Evolutionary conservation across 2,113 vertebrate genomes (phyloP), one percentile per base, ranked within the genome.

Genomic region (Podarcis cretensis): DNA sequence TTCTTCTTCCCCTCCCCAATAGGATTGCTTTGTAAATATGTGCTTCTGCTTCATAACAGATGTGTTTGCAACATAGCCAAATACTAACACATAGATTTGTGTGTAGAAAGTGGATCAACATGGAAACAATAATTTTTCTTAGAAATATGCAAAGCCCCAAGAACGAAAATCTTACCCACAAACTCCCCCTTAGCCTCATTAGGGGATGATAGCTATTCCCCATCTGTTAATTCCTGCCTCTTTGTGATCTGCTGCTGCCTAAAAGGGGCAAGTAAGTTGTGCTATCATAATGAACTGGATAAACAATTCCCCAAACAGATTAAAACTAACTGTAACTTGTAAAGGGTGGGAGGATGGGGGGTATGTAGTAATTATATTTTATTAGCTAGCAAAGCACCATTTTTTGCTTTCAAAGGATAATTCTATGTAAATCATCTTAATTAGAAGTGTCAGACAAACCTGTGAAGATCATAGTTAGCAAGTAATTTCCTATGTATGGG

Each of bases 341-440:
- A 97, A 96, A 96, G 96, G 94, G 75, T 92, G 94, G 73, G 76
- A 54, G 23, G 73, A 20, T 57, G 79, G 81, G 43, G 80, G 81
- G 40, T 48, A 54, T 69, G 95, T 95, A 95, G 97, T 97, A 96
- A 97, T 97, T 97, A 97, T 97, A 96, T 96, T 97, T 97, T 97
- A 98, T 97, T 97, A 97, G 97, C 95, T 89, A 96, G 96, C 96
- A 96, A 97, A 94, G 93, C 96, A 97, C 94, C 95, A 95, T 96
- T 97, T 97, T 97, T 97, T 97, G 97, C 97, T 97, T 97, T 97
- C 96, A 21, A 97, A 96, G 96, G 97, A 98, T 97, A 97, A 97
- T 97, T 97, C 96, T 95, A 95, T 96, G 97, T 98, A 98, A 98
- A 98, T 98, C 97, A 97, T 96, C 97, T 97, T 97, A 98, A 98